These are phyloP conservation scores for Atrichornis clamosus DNA, from an alignment of 2,113 vertebrate species.

Conservation along the genomic window DNA sequence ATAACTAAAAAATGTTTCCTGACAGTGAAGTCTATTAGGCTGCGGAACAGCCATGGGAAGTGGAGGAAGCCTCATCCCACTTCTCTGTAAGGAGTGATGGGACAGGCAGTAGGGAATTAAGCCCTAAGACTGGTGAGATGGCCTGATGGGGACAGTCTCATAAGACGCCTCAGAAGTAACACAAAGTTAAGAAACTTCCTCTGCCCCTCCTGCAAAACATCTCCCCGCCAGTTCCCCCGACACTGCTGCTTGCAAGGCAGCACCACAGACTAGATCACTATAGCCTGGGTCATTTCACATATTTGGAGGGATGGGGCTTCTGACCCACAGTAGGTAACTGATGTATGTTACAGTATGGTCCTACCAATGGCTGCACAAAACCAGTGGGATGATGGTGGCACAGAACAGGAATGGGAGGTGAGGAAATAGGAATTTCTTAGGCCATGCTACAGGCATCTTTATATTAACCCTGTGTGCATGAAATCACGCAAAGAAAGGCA, in stretches of 20 bases:
- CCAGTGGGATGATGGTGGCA: neutral
- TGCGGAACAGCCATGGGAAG: neutral
- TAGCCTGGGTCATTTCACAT: rapidly evolving
- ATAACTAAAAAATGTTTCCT: conserved; percentile 10
- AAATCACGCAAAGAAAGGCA: neutral
- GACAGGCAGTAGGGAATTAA: neutral
- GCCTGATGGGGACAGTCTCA: neutral
- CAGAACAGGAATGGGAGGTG: neutral
- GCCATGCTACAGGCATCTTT: neutral
- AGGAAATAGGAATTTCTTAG: neutral
- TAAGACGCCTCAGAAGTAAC: neutral
- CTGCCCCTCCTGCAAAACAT: neutral
- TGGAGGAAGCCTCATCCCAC: neutral
- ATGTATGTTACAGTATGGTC: neutral
- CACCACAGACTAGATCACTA: neutral
- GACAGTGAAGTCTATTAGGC: conserved; percentile 20
- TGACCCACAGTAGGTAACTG: neutral
- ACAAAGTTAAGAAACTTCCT: neutral
- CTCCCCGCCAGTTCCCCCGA: neutral
- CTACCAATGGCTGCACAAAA: neutral
- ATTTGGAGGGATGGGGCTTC: neutral
- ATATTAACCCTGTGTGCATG: neutral
- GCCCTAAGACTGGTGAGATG: neutral
- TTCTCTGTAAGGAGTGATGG: neutral
- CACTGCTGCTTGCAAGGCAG: neutral